Conservation (phyloP, 2,113 vertebrate species). For the Phocoena sinus region DNA sequence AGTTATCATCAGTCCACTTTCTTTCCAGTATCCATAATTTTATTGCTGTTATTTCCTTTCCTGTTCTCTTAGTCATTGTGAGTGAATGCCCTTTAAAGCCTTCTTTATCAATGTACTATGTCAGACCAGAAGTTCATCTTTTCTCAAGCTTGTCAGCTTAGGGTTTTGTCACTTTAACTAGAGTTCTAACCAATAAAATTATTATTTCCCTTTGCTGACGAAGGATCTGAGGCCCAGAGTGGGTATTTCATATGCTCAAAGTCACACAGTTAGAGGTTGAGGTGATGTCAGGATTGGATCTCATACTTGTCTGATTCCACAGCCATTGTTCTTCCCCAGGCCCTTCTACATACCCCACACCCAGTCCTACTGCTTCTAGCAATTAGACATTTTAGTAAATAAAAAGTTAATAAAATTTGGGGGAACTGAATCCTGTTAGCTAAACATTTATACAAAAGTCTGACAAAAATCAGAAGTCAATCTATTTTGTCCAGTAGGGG, state of each 20-base stretch:
- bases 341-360: background rate
- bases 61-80: background rate
- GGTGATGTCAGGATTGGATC: background rate
- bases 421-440: background rate
- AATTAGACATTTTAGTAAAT: background rate
- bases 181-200: background rate
- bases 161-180: background rate
- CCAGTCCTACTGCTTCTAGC: background rate
- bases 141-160: background rate
- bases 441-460: background rate
- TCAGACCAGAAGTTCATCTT: background rate
- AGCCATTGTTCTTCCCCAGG: background rate
- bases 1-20: background rate
- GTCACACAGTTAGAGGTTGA: background rate
- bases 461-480: background rate
- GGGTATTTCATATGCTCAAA: background rate
- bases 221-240: background rate
- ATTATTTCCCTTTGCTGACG: background rate
- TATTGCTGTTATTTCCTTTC: background rate
- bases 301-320: background rate
- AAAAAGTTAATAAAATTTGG: background rate
- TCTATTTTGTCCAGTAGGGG: background rate
- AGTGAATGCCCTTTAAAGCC: background rate
- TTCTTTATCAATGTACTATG: background rate
- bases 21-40: background rate